These are phyloP conservation scores for Ascaphus truei DNA, from an alignment of 2,113 vertebrate species.

Conservation along the genomic window DNA sequence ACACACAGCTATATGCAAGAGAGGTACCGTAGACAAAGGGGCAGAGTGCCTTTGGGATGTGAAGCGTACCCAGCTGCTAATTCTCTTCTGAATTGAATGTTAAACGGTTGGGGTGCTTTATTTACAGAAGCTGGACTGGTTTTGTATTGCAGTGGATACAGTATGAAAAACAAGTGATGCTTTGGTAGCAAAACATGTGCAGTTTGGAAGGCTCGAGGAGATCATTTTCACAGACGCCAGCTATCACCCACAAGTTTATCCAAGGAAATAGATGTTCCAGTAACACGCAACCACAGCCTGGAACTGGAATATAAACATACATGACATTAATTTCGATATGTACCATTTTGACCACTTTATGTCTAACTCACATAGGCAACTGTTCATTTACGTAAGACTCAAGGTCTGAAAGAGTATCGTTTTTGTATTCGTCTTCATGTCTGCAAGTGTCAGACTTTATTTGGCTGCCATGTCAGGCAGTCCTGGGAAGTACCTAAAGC, in stretches of 20 bases:
- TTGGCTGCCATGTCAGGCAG: not conserved
- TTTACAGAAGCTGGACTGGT: too few relatives aligned
- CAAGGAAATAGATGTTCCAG: not conserved
- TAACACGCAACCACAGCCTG: not conserved
- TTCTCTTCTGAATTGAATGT: too few relatives aligned
- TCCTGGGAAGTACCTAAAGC: constrained; percentile 62
- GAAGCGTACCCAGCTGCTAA: too few relatives aligned
- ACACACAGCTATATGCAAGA: too few relatives aligned
- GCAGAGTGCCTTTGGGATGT: too few relatives aligned
- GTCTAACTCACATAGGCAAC: not conserved
- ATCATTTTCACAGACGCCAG: not conserved
- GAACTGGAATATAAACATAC: not conserved
- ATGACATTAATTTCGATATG: not conserved
- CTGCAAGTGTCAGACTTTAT: too few relatives aligned
- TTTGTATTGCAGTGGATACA: too few relatives aligned
- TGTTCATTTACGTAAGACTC: too few relatives aligned
- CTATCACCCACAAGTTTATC: not conserved
- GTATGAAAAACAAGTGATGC: constrained; percentile 5
- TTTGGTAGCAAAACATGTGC: not conserved
- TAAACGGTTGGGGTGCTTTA: too few relatives aligned
- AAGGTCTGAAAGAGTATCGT: too few relatives aligned
- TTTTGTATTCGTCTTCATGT: too few relatives aligned
- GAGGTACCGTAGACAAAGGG: too few relatives aligned
- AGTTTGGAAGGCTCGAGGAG: not conserved
- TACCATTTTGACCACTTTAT: not conserved